Evolutionary conservation across 2,888 invertebrate genomes (phyloP).

Genomic region (Lasioglossum lativentre): DNA sequence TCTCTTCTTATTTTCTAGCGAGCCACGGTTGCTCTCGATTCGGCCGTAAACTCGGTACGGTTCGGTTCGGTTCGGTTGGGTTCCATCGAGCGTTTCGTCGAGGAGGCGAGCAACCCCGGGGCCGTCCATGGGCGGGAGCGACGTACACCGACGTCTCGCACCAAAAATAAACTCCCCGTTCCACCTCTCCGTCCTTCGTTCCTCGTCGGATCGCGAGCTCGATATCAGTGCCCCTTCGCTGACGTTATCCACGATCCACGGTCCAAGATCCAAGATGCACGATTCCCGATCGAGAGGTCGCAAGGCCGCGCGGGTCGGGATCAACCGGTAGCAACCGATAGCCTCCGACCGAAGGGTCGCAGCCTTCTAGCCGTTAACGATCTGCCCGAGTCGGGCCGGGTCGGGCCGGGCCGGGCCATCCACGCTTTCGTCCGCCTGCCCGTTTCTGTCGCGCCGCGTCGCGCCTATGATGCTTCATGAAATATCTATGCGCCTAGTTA

Average conservation of each 20-base stretch:
- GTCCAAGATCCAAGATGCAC: background rate
- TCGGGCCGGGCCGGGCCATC: background rate
- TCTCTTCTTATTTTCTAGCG: background rate
- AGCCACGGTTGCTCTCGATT: conserved; percentile 2
- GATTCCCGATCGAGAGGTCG: background rate
- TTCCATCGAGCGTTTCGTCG: conserved; percentile 20
- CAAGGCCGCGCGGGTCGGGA: background rate
- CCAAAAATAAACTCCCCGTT: conserved; percentile 81
- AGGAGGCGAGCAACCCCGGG: conserved; percentile 45
- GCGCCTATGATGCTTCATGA: background rate
- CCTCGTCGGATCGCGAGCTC: conserved; percentile 30
- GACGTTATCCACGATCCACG: conserved; percentile 20
- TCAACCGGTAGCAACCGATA: background rate
- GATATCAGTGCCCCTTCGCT: conserved; percentile 24
- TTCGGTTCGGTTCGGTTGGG: conserved; percentile 11
- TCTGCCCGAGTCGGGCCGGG: background rate
- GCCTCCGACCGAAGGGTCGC: background rate
- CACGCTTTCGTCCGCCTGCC: conserved; percentile 7
- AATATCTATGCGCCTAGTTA: background rate
- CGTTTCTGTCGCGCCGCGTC: background rate
- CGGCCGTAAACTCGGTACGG: background rate
- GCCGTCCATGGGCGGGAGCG: conserved; percentile 58
- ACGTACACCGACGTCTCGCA: conserved; percentile 74
- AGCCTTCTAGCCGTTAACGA: background rate
- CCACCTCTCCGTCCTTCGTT: conserved; percentile 65